These are phyloP conservation scores for Phataginus tricuspis DNA, from an alignment of 2,797 vertebrate genomes.

Conservation along the genomic window DNA sequence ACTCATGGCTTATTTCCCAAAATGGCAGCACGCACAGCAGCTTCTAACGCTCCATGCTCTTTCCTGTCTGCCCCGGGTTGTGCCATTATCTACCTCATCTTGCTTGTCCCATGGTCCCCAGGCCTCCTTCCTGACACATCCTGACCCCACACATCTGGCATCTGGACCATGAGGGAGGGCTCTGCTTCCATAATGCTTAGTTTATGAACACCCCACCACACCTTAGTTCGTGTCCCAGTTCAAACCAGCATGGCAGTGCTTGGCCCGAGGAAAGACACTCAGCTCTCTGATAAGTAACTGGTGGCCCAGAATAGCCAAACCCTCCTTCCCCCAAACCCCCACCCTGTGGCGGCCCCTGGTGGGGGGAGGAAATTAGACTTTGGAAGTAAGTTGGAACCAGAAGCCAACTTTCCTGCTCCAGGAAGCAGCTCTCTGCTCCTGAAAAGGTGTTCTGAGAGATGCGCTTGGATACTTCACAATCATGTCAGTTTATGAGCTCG, in stretches of 20 bases:
- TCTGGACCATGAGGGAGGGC: not conserved
- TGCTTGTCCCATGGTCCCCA: not conserved
- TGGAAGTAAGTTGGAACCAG: not conserved
- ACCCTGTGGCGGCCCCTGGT: not conserved
- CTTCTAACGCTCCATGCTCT: not conserved
- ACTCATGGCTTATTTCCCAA: too few species aligned
- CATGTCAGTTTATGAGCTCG: not conserved
- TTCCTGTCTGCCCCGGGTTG: not conserved
- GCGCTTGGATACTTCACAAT: not conserved
- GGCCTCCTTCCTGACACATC: not conserved
- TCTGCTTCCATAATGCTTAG: not conserved
- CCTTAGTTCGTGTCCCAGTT: not conserved
- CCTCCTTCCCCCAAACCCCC: not conserved
- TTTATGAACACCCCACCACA: not conserved
- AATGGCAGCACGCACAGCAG: rapidly evolving
- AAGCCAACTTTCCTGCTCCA: not conserved
- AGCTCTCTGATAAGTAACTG: not conserved
- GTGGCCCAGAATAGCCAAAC: not conserved
- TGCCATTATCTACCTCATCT: not conserved
- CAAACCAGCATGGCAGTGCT: not conserved
- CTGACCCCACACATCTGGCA: too few species aligned
- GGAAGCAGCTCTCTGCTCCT: not conserved
- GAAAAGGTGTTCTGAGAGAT: not conserved
- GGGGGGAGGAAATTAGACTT: not conserved
- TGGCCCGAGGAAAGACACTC: not conserved